Conservation (phyloP, 2,113 vertebrate species). For the Arvicanthis niloticus region DNA sequence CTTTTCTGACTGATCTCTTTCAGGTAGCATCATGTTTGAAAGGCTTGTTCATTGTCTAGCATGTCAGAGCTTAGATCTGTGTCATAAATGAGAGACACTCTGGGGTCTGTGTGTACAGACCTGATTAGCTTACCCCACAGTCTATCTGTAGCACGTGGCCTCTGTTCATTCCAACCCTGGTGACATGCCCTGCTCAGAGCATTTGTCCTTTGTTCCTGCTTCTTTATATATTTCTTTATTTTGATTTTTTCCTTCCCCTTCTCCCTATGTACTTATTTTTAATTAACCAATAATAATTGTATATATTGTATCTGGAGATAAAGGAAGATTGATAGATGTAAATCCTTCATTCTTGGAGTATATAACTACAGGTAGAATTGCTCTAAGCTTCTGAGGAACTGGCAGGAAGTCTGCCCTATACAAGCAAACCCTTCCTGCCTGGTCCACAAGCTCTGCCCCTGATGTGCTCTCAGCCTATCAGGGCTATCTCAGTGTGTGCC, state of each 20-base stretch:
- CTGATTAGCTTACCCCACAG: not conserved
- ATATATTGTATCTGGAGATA: no score
- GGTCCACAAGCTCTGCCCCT: not conserved
- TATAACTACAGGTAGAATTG: rapidly evolving
- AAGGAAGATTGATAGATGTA: no score
- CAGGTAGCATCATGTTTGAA: not conserved
- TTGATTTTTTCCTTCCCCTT: not conserved
- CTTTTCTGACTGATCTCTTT: not conserved
- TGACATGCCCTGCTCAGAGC: rapidly evolving
- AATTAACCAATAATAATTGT: not conserved
- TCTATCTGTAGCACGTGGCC: not conserved
- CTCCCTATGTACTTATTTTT: not conserved
- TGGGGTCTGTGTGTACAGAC: not conserved
- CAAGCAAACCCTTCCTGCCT: not conserved
- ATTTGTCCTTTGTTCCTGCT: not conserved
- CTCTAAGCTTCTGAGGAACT: not conserved
- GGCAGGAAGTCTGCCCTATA: not conserved
- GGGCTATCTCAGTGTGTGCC: not conserved
- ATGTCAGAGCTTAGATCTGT: not conserved
- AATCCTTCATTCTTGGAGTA: not conserved
- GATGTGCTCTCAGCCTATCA: not conserved
- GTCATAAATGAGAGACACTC: not conserved
- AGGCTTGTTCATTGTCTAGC: not conserved
- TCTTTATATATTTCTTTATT: not conserved
- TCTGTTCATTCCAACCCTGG: not conserved